Conservation (phyloP, 2,113 vertebrate genomes). For the Apaloderma vittatum region DNA sequence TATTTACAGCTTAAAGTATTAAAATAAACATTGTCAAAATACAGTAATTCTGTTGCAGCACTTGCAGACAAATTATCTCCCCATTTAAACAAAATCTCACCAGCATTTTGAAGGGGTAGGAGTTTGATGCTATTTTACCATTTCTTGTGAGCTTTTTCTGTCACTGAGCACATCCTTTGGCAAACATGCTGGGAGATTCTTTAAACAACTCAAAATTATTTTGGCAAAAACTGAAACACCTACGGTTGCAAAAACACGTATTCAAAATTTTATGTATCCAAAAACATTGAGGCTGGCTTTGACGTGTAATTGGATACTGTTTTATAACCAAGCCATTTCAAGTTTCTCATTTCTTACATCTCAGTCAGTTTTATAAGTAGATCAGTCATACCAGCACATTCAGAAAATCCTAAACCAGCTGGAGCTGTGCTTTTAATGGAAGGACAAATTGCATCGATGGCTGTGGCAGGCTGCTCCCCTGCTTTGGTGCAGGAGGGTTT, state of each 20-base stretch:
- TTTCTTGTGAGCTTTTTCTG: constrained; percentile 21
- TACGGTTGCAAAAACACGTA: constrained; percentile 1
- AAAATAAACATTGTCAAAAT: constrained; percentile 29
- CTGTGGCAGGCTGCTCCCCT: background rate
- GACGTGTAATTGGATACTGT: constrained; percentile 1
- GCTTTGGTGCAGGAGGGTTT: background rate
- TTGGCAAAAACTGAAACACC: background rate
- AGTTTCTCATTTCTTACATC: constrained; percentile 16
- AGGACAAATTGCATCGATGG: background rate
- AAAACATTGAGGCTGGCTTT: background rate
- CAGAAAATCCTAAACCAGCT: background rate
- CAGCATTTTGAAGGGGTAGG: background rate
- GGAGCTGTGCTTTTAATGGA: background rate
- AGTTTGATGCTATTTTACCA: background rate
- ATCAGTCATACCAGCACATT: background rate
- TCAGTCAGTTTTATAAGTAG: background rate
- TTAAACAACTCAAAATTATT: background rate
- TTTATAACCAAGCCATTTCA: background rate
- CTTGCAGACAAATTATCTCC: background rate
- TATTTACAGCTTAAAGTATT: constrained; percentile 13
- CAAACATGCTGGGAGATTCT: background rate
- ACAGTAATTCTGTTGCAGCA: background rate
- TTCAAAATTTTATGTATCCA: background rate
- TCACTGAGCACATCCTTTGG: constrained; percentile 28
- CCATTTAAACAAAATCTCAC: background rate